Percentiles rank a stretch among this genome's conserved stretches.
These are phyloP conservation scores for Chromoteleia sp. DNA, from an alignment of 2,888 invertebrate genomes.

Conservation along the genomic window DNA sequence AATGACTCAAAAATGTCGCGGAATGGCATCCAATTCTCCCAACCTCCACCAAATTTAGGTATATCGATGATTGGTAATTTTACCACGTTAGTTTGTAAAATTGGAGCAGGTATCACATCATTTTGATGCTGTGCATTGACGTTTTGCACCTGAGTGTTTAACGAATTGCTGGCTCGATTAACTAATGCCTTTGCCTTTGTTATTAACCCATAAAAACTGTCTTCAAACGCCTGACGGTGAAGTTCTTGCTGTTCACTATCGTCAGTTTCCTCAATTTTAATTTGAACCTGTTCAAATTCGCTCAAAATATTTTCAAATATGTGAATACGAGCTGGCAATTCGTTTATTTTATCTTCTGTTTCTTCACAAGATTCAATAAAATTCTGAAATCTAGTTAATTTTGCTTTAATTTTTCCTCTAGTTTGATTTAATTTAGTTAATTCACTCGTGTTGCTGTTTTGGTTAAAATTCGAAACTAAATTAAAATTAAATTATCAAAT, in stretches of 20 bases:
- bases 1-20: conserved; percentile 1
- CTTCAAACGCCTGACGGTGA: background rate
- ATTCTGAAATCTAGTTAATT: conserved; percentile 14
- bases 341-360: background rate
- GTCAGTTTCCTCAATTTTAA: background rate
- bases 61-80: conserved; percentile 9
- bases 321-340: conserved; percentile 3
- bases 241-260: conserved; percentile 1
- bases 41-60: conserved; percentile 6
- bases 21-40: conserved; percentile 2
- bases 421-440: conserved; percentile 1
- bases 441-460: background rate
- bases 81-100: background rate
- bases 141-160: no score
- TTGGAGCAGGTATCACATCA: no score
- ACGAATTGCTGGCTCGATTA: no score
- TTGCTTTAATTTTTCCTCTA: conserved; percentile 8
- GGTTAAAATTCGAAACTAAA: no score
- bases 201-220: background rate
- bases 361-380: background rate
- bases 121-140: no score
- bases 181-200: background rate
- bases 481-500: no score
- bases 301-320: conserved; percentile 15
- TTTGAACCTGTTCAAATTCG: conserved; percentile 18